Conservation (phyloP, 2,113 vertebrate species). For the Percopsis transmontana region DNA sequence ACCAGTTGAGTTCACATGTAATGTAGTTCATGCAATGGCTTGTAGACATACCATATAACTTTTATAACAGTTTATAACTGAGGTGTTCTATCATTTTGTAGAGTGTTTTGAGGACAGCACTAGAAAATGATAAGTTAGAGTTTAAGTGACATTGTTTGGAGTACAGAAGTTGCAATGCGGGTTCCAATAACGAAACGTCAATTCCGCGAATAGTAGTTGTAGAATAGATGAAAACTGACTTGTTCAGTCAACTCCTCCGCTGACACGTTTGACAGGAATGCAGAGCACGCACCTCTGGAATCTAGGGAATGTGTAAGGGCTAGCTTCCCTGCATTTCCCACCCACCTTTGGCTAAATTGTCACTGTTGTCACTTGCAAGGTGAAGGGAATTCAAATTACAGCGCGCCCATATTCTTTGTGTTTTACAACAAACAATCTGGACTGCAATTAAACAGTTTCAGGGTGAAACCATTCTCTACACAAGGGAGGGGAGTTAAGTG, state of each 20-base stretch:
- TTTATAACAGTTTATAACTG: too few species aligned
- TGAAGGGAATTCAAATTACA: background rate
- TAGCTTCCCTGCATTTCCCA: background rate
- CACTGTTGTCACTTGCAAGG: background rate
- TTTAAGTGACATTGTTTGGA: too few species aligned
- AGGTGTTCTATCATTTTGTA: too few species aligned
- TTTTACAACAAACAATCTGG: background rate
- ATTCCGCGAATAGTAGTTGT: background rate
- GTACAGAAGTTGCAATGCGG: too few species aligned
- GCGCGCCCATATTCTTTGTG: background rate
- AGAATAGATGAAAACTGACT: background rate
- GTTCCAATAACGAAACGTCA: too few species aligned
- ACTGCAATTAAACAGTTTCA: background rate
- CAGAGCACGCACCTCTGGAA: constrained; percentile 44
- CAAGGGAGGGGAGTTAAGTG: too few species aligned
- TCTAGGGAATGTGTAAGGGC: constrained; percentile 49
- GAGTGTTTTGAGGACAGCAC: too few species aligned
- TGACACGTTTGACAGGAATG: constrained; percentile 52
- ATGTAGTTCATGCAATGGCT: too few species aligned
- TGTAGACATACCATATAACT: too few species aligned
- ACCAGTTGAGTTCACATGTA: too few species aligned
- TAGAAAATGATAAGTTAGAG: too few species aligned
- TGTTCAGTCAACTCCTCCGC: constrained; percentile 29
- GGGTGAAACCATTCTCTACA: too few species aligned
- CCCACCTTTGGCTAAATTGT: background rate